These are phyloP conservation scores for Eilema caniola DNA, from an alignment of 2,888 invertebrate species.

Conservation along the genomic window DNA sequence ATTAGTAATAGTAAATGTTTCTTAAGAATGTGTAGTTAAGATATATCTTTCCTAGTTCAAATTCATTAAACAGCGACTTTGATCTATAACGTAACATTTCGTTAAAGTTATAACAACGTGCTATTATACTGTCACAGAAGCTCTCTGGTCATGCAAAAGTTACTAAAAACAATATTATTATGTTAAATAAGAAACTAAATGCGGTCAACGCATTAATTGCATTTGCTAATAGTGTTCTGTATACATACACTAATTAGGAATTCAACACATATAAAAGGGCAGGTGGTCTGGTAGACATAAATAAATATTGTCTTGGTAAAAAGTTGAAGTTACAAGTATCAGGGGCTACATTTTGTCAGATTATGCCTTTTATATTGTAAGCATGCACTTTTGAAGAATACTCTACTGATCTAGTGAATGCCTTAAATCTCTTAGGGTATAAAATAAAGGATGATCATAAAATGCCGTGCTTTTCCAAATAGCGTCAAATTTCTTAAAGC, in stretches of 20 bases:
- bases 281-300: too few relatives aligned
- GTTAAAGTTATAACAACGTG: neutral
- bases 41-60: neutral
- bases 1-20: neutral
- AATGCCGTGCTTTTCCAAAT: too few relatives aligned
- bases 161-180: neutral
- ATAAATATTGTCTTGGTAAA: neutral
- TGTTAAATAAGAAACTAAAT: neutral
- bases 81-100: neutral
- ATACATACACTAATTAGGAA: neutral
- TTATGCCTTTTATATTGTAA: neutral
- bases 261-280: conserved; percentile 3
- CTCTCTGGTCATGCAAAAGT: neutral
- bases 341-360: neutral
- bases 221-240: neutral
- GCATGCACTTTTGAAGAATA: neutral
- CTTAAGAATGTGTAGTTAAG: neutral
- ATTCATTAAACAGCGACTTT: neutral
- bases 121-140: neutral
- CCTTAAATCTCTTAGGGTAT: neutral
- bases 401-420: too few relatives aligned
- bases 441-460: neutral
- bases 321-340: neutral
- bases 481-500: too few relatives aligned
- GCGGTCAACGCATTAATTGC: conserved; percentile 4